phyloP scores from a whole-genome alignment of 2,888 invertebrate species.

The Creontiades dilutus region DNA sequence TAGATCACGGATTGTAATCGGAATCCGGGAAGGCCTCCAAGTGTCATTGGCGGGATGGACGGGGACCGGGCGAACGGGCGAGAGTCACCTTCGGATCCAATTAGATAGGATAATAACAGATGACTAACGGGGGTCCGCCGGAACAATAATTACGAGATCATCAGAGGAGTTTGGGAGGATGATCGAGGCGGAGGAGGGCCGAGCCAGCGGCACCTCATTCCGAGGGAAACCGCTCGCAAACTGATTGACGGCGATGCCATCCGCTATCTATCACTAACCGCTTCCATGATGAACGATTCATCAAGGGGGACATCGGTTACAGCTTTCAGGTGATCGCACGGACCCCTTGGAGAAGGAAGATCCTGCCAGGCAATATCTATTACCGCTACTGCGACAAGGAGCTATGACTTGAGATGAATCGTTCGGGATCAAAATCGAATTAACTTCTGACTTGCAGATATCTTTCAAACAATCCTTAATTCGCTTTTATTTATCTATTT shows the following conservation, averaged over 20 bases:
- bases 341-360: background rate
- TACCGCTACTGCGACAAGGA: background rate
- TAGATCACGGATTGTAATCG: background rate
- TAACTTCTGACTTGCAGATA: too few species aligned
- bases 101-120: conserved; percentile 60
- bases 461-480: too few species aligned
- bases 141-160: conserved; percentile 65
- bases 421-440: too few species aligned
- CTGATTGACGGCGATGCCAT: conserved; percentile 20
- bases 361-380: background rate
- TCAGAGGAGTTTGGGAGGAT: background rate
- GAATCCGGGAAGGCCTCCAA: background rate
- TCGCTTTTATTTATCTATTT: too few species aligned
- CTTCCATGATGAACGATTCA: conserved; percentile 40
- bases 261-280: conserved; percentile 27
- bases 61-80: background rate
- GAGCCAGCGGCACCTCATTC: background rate
- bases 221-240: background rate
- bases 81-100: conserved; percentile 56
- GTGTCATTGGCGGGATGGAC: background rate
- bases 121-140: conserved; percentile 55
- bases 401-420: too few species aligned
- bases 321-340: background rate
- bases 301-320: background rate
- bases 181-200: background rate